Percentiles rank a stretch among this genome's conserved stretches.
Conservation (phyloP, 1,140 invertebrate genomes). For the Polypedilum pembai region DNA sequence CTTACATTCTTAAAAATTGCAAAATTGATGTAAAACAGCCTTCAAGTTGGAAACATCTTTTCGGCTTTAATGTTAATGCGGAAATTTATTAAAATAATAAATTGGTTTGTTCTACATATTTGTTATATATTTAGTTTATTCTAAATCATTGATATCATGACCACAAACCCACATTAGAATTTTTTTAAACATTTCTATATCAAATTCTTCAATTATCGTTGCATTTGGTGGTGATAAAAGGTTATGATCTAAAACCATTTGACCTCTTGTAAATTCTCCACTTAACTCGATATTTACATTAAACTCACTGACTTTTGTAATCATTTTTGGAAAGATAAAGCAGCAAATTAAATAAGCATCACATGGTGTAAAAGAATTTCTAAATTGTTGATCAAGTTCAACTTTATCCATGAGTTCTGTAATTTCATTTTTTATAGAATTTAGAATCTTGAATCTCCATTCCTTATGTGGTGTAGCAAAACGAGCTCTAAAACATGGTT, state of each 20-base stretch:
- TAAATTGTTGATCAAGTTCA: neutral
- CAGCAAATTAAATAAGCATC: slow-evolving; percentile 51
- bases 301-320: slow-evolving; percentile 38
- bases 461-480: slow-evolving; percentile 39
- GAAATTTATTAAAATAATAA: neutral
- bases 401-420: neutral
- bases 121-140: too few species aligned
- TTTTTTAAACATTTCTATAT: slow-evolving; percentile 46
- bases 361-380: slow-evolving; percentile 42
- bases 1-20: neutral
- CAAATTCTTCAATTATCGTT: slow-evolving; percentile 47
- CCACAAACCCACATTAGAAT: slow-evolving; percentile 35
- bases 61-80: neutral
- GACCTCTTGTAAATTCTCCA: slow-evolving; percentile 51
- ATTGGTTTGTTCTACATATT: too few species aligned
- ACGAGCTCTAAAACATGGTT: slow-evolving; percentile 46
- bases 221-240: slow-evolving; percentile 41
- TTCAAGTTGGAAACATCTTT: neutral
- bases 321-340: slow-evolving; percentile 44
- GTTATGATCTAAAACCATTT: slow-evolving; percentile 53
- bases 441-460: neutral
- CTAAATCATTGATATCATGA: neutral
- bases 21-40: neutral
- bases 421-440: neutral
- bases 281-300: slow-evolving; percentile 51